A percentile compares a stretch with the other conserved stretches of the same genome.
These are phyloP conservation scores for Caenorhabditis virilis DNA, from an alignment of 2,888 invertebrate species.

Conservation along the genomic window DNA sequence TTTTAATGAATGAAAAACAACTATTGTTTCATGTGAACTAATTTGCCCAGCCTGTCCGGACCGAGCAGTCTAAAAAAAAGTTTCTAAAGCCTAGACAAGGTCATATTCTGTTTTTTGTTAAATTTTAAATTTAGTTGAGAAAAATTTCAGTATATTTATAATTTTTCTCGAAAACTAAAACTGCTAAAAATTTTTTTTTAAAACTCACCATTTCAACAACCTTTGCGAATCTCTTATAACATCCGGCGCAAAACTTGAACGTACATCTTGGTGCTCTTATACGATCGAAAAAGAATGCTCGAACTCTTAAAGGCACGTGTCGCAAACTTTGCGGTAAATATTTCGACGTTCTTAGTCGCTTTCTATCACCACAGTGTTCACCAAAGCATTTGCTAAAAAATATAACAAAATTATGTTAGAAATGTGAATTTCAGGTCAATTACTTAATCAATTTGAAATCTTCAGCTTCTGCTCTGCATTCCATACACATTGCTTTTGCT, in stretches of 20 bases:
- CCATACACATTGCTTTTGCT: conserved; percentile 12
- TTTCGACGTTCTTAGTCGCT: too few relatives aligned
- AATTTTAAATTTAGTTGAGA: neutral
- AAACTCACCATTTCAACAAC: conserved; percentile 1
- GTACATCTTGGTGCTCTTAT: conserved; percentile 16
- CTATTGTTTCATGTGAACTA: too few relatives aligned
- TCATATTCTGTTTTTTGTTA: too few relatives aligned
- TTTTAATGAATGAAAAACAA: neutral
- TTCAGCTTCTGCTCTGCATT: conserved; percentile 25
- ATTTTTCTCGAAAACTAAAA: neutral
- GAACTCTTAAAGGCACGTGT: conserved; percentile 9
- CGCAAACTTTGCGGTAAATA: conserved; percentile 17
- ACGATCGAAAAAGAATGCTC: conserved; percentile 28
- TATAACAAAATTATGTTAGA: neutral
- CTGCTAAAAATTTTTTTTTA: too few relatives aligned
- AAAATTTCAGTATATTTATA: neutral
- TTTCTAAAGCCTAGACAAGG: too few relatives aligned
- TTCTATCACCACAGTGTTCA: conserved; percentile 13
- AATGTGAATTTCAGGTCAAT: neutral
- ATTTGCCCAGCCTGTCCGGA: too few relatives aligned
- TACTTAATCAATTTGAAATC: conserved; percentile 28
- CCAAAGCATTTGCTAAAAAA: conserved; percentile 23
- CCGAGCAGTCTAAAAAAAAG: too few relatives aligned
- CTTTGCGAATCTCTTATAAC: conserved; percentile 12
- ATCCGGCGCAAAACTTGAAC: conserved; percentile 24